These are phyloP conservation scores for Pseudonaja textilis DNA, from an alignment of 2,113 vertebrate genomes.

Conservation along the genomic window DNA sequence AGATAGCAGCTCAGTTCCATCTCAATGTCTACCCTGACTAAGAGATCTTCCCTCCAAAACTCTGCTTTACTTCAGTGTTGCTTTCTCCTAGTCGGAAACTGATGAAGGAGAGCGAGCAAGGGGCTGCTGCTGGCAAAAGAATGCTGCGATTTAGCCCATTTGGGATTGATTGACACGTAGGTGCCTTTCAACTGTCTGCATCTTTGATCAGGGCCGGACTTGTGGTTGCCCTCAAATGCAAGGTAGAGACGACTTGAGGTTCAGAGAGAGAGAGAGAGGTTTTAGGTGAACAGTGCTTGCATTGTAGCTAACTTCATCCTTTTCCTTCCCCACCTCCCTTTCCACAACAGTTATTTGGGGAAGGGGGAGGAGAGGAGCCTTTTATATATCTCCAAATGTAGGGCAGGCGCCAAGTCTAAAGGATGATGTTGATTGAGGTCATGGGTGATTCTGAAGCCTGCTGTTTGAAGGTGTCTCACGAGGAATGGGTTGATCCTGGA, in stretches of 20 bases:
- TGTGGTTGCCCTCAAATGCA: not conserved
- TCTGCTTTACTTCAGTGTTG: not conserved
- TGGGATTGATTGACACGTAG: not conserved
- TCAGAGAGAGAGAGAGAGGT: not conserved
- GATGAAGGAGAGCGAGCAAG: not conserved
- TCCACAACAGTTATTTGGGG: not conserved
- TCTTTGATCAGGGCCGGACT: not conserved
- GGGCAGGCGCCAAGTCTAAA: conserved; percentile 38
- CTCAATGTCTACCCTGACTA: not conserved
- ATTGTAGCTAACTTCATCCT: fast-evolving
- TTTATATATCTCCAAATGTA: conserved; percentile 13
- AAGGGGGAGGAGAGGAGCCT: not conserved
- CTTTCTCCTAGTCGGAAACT: not conserved
- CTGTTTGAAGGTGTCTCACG: conserved; percentile 52
- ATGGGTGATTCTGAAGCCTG: conserved; percentile 56
- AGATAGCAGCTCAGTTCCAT: not conserved
- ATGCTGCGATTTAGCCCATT: not conserved
- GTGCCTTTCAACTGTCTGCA: not conserved
- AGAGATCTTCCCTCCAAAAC: not conserved
- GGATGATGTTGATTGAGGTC: conserved; percentile 36
- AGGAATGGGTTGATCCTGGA: conserved; percentile 35
- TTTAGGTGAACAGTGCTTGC: not conserved
- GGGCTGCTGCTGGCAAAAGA: not conserved
- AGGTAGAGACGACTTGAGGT: not conserved
- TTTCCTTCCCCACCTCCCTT: not conserved